Conservation (phyloP, 2,797 vertebrate species). For the Percopsis omiscomaycus region DNA sequence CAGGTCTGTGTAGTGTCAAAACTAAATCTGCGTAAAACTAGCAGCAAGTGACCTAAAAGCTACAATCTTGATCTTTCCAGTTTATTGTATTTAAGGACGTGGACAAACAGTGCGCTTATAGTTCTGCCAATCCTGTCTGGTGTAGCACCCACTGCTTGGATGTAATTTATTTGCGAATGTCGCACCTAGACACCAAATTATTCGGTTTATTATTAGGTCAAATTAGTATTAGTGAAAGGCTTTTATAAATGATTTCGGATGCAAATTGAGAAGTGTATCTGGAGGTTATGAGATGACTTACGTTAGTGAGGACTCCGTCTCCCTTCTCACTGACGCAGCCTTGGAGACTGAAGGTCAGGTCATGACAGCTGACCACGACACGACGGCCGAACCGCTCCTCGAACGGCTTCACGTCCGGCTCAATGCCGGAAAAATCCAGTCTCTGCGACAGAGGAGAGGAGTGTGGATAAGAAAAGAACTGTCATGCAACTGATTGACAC, state of each 20-base stretch:
- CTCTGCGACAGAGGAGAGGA: conserved; percentile 71
- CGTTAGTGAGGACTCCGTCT: conserved; percentile 86
- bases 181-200: no score
- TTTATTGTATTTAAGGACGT: no score
- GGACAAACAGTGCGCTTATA: no score
- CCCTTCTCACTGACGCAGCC: conserved; percentile 84
- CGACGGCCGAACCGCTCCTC: conserved; percentile 92
- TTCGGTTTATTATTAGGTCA: no score
- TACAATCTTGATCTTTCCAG: no score
- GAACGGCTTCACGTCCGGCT: conserved; percentile 93
- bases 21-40: conserved; percentile 4
- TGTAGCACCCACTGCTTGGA: no score
- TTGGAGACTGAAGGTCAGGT: conserved; percentile 90
- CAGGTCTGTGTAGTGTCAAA: conserved; percentile 9
- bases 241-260: no score
- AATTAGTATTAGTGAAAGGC: no score
- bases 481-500: neutral
- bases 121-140: no score
- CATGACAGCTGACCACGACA: conserved; percentile 89
- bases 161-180: no score
- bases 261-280: no score
- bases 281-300: conserved; percentile 65
- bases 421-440: conserved; percentile 94
- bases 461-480: neutral
- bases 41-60: no score